These are phyloP conservation scores for Meiosimyza platycephala DNA, from an alignment of 2,888 invertebrate genomes.

Conservation along the genomic window DNA sequence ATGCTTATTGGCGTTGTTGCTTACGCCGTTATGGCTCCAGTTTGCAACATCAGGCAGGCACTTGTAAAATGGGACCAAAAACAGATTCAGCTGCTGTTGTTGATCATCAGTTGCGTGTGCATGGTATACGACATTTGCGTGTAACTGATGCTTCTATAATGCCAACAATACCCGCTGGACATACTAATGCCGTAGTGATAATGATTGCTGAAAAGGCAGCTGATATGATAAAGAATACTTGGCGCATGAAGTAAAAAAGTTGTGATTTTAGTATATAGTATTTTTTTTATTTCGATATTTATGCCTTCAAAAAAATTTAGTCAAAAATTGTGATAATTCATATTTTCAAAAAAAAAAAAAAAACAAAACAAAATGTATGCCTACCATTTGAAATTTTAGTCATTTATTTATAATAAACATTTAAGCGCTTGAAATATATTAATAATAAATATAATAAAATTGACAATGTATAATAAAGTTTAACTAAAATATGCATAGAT, in stretches of 20 bases:
- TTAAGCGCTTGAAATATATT: background rate
- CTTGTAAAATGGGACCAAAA: conserved; percentile 76
- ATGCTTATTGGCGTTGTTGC: conserved; percentile 81
- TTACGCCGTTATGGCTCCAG: conserved; percentile 78
- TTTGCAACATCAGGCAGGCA: conserved; percentile 77
- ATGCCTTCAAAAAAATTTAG: too few relatives aligned
- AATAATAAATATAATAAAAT: background rate
- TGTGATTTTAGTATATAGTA: background rate
- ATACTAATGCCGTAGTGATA: conserved; percentile 71
- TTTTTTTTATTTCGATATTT: conserved; percentile 3
- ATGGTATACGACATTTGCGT: conserved; percentile 69
- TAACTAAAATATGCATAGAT: too few relatives aligned
- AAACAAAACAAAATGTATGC: background rate
- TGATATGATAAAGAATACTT: conserved; percentile 70
- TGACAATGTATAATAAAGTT: too few relatives aligned
- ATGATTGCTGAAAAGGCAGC: conserved; percentile 74
- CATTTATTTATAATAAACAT: background rate
- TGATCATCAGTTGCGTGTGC: conserved; percentile 71
- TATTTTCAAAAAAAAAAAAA: background rate
- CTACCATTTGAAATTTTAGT: background rate
- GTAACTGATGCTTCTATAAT: conserved; percentile 73
- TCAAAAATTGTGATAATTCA: too few relatives aligned
- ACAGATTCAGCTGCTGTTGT: conserved; percentile 73
- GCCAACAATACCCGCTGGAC: conserved; percentile 72
- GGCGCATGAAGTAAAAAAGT: conserved; percentile 58